Evolutionary conservation across 2,888 invertebrate species (phyloP).

Genomic region (Mesorhabditis spiculigera): DNA sequence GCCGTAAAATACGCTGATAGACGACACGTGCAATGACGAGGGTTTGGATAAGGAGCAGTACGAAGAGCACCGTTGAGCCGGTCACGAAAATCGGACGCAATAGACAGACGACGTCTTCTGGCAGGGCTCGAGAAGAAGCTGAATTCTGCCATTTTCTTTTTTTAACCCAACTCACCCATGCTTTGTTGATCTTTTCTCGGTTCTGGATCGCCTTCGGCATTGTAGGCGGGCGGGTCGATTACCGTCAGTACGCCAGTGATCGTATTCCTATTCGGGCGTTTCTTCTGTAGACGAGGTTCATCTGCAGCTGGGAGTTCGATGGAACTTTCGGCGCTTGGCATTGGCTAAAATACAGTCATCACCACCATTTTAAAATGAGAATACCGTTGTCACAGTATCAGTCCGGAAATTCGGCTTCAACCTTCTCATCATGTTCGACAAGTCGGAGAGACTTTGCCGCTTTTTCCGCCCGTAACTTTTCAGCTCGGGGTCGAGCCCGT

Average conservation of each 20-base stretch:
- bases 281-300: neutral
- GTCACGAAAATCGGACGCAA: neutral
- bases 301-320: too few relatives aligned
- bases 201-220: neutral
- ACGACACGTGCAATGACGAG: neutral
- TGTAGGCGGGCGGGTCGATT: neutral
- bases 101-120: neutral
- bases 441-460: conserved; percentile 26
- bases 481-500: conserved; percentile 10
- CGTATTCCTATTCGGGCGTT: neutral
- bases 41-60: neutral
- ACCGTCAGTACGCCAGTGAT: neutral
- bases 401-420: conserved; percentile 11
- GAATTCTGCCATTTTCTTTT: too few relatives aligned
- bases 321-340: too few relatives aligned
- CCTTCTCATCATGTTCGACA: conserved; percentile 16
- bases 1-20: neutral
- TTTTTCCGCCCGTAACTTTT: conserved; percentile 26
- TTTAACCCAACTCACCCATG: too few relatives aligned
- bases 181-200: neutral
- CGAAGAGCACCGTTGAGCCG: neutral
- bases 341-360: too few relatives aligned
- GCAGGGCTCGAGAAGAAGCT: neutral
- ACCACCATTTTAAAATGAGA: too few relatives aligned
- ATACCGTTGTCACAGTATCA: neutral